Base-by-base conservation (phyloP, 2,113 vertebrate genomes). In the Stomatorhinus ivindoensis region DNA sequence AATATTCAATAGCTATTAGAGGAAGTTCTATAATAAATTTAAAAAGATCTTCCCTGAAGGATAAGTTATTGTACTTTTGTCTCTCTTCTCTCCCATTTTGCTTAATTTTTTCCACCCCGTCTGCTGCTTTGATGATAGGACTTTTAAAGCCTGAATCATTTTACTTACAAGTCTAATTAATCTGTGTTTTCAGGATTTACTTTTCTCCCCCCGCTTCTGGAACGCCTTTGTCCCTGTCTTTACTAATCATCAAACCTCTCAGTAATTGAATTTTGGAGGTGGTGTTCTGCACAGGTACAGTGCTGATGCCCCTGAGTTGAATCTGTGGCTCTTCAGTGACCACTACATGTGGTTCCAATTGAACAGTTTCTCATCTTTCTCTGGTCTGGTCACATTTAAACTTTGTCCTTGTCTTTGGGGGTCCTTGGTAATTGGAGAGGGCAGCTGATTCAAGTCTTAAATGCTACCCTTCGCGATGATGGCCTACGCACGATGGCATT, bases 101-200 rank as follows among this genome's bases (percentile, higher is more conserved):
- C 61, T 69, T 69, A 27, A 69, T 69, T 69, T 69, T 69, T 69
- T 69, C 61, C 61, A 31, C n/a, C 17, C 21, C 31, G 31, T 17
- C 85, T 87, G 27, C 48, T 87, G 50, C 48, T 53, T 31, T 87
- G 85, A 80, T 53, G 85, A 87, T 53, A 87, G 27, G 27, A 87
- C 85, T 55, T 86, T 86, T 19, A 51, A 86, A 86, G 46, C 39
- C 24, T 84, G 46, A 84, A 46, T 84, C 44, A 48, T 51, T n/a
- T 53, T 31, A 87, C 19, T 87, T 47, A 8, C 85, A 31, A 87
- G 17, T 87, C n/a, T 50, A 86, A 17, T 53, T 87, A 53, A 86
- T 86, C 27, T 51, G n/a, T 47, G 15, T 87, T 53, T 53, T 87
- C 48, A 53, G 24, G 48, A 42, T 42, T 80, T 7, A 17, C 39